Evolutionary conservation across 2,888 invertebrate species (phyloP).

Genomic region (Iphiclides podalirius): DNA sequence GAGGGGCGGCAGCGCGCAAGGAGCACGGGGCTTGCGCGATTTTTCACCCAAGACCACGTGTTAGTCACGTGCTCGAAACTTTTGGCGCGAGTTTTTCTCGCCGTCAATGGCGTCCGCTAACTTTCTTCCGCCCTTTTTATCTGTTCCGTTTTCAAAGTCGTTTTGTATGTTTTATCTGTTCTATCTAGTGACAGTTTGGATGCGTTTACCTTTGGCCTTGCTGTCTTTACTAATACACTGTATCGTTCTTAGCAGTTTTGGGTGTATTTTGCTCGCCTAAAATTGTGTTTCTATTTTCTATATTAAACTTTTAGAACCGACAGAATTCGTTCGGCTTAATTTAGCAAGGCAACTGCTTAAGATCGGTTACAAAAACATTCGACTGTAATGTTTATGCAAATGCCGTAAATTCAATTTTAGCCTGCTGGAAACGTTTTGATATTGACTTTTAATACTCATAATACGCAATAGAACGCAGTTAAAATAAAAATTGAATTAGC

Average conservation of each 20-base stretch:
- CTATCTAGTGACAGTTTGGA: not conserved
- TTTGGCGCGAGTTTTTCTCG: slow-evolving; percentile 57
- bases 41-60: slow-evolving; percentile 77
- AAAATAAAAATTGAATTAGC: slow-evolving; percentile 18
- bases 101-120: not conserved
- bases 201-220: no score
- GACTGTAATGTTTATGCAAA: not conserved
- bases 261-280: no score
- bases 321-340: not conserved
- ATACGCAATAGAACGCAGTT: slow-evolving; percentile 7
- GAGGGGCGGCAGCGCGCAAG: slow-evolving; percentile 41
- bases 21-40: slow-evolving; percentile 63
- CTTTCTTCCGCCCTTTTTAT: slow-evolving; percentile 6
- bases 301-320: no score
- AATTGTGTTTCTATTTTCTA: no score
- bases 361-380: not conserved
- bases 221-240: not conserved
- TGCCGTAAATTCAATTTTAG: slow-evolving; percentile 1
- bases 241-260: no score
- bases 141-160: not conserved
- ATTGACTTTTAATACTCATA: slow-evolving; percentile 8
- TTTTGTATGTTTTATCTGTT: not conserved
- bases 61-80: slow-evolving; percentile 65
- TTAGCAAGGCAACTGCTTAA: not conserved
- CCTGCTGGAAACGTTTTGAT: not conserved